These are phyloP conservation scores for Pachycephala philippinensis DNA, from an alignment of 2,113 vertebrate species.

Conservation along the genomic window DNA sequence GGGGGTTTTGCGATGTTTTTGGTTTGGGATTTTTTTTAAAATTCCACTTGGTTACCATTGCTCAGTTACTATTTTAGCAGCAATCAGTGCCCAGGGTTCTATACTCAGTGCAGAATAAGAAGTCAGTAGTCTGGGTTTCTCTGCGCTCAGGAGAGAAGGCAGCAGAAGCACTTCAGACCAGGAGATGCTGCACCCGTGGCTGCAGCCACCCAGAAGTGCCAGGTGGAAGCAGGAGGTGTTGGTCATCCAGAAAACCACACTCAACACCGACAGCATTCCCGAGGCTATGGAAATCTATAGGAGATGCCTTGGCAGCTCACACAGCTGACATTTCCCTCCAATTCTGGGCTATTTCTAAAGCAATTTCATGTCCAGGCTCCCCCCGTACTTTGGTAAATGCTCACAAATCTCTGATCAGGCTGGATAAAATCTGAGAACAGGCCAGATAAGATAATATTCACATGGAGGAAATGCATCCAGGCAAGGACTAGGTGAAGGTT, in stretches of 20 bases:
- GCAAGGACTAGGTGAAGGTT: background rate
- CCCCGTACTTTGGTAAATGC: background rate
- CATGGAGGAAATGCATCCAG: background rate
- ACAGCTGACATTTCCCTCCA: background rate
- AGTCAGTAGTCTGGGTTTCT: background rate
- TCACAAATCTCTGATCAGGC: background rate
- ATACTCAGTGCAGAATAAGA: background rate
- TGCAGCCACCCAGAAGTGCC: background rate
- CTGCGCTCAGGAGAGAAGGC: background rate
- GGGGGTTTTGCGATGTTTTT: rapidly evolving
- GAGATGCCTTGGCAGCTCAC: background rate
- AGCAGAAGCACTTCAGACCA: background rate
- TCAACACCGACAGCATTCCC: background rate
- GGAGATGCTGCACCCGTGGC: background rate
- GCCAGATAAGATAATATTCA: background rate
- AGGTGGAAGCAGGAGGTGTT: background rate
- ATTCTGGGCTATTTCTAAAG: background rate
- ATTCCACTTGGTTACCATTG: background rate
- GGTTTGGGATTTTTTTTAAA: background rate
- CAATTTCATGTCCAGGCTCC: background rate
- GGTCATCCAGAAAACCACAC: background rate
- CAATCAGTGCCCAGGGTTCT: background rate
- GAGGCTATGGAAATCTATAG: background rate
- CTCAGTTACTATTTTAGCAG: background rate
- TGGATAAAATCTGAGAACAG: background rate